Percentiles rank a stretch among this genome's conserved stretches.
Evolutionary conservation across 2,797 vertebrate genomes (phyloP).

Genomic region (Lutjanus campechanus): DNA sequence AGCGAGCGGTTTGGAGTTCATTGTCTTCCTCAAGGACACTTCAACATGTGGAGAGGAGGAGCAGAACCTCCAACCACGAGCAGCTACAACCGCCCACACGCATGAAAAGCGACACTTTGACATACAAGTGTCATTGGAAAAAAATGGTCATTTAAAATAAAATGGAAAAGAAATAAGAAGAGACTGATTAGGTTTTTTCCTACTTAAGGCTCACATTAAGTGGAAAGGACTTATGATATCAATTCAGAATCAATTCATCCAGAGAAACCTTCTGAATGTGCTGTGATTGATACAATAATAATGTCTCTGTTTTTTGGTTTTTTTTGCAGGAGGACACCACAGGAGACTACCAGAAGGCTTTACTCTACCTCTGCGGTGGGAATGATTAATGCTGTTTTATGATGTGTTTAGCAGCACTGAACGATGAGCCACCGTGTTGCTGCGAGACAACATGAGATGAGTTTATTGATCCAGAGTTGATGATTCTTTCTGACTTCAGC

Average conservation of each 20-base stretch:
- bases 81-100: neutral
- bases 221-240: neutral
- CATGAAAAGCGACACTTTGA: slow-evolving; percentile 3
- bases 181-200: neutral
- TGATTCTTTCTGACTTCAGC: slow-evolving; percentile 51
- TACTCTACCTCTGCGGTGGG: slow-evolving; percentile 93
- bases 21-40: slow-evolving; percentile 29
- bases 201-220: neutral
- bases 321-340: slow-evolving; percentile 90
- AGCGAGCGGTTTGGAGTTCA: neutral
- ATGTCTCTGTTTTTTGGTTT: neutral
- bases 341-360: slow-evolving; percentile 94
- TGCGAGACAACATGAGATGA: slow-evolving; percentile 35
- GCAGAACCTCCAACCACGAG: neutral
- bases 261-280: neutral
- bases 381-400: slow-evolving; percentile 82
- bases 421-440: slow-evolving; percentile 42
- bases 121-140: slow-evolving; percentile 8
- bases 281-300: neutral
- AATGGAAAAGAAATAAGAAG: neutral
- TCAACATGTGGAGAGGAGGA: slow-evolving; percentile 47
- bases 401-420: slow-evolving; percentile 40
- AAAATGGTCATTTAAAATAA: neutral
- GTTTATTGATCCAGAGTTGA: slow-evolving; percentile 55
- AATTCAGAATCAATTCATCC: neutral